Conservation (phyloP, 2,888 invertebrate species). For the Microdon myrmicae region DNA sequence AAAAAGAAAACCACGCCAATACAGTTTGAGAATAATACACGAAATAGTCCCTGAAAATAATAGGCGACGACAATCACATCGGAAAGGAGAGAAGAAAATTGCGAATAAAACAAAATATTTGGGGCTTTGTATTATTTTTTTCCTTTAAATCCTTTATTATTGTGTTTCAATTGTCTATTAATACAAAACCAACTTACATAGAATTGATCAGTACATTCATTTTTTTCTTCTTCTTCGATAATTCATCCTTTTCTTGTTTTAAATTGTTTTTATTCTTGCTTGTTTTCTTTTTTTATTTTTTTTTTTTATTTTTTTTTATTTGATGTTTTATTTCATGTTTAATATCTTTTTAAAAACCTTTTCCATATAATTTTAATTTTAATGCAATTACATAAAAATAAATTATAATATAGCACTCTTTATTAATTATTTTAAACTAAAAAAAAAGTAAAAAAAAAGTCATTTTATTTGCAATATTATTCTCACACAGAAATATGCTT, state of each 20-base stretch:
- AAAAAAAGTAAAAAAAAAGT: too few relatives aligned
- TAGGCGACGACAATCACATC: constrained; percentile 20
- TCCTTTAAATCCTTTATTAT: constrained; percentile 40
- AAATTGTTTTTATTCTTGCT: constrained; percentile 1
- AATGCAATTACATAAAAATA: constrained; percentile 16
- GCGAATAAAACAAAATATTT: constrained; percentile 49
- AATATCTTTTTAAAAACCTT: constrained; percentile 11
- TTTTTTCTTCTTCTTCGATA: too few relatives aligned
- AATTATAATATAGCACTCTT: constrained; percentile 14
- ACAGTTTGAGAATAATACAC: constrained; percentile 16
- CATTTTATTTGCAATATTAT: constrained; percentile 4
- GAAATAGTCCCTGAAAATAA: constrained; percentile 36
- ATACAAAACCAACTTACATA: constrained; percentile 42
- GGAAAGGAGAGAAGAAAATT: constrained; percentile 15
- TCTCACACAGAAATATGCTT: constrained; percentile 28
- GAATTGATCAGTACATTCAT: constrained; percentile 22
- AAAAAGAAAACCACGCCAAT: constrained; percentile 38
- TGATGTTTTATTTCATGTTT: constrained; percentile 5
- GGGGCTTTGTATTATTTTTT: constrained; percentile 29
- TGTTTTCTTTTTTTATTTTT: constrained; percentile 6
- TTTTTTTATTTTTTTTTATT: constrained; percentile 1
- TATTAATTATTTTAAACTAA: too few relatives aligned
- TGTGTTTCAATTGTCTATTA: constrained; percentile 24
- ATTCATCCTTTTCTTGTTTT: not conserved
- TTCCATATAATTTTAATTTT: constrained; percentile 9